Evolutionary conservation across 2,797 vertebrate species (phyloP).

Genomic region (Lepidocolaptes lacrymiger): DNA sequence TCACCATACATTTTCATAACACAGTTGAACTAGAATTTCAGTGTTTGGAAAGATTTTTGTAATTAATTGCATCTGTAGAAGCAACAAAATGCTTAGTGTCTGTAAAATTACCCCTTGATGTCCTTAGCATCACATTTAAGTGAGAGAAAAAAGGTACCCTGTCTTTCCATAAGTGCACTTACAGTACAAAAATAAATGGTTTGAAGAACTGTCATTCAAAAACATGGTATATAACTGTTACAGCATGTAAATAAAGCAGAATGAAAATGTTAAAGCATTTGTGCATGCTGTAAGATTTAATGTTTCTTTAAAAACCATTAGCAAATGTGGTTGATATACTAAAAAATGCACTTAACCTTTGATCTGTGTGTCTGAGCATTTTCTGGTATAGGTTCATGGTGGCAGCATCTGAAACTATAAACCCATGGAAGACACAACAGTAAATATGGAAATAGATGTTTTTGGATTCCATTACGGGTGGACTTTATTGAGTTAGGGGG

Average conservation of each 20-base stretch:
- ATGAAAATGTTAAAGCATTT: conserved; percentile 40
- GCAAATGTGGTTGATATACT: background rate
- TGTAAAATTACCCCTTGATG: conserved; percentile 17
- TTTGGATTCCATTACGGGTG: background rate
- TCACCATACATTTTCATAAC: conserved; percentile 5
- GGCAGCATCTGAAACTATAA: background rate
- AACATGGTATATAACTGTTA: background rate
- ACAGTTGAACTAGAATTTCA: conserved; percentile 1
- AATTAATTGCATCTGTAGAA: conserved; percentile 16
- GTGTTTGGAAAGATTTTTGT: conserved; percentile 13
- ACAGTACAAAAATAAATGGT: background rate
- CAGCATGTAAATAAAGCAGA: conserved; percentile 40
- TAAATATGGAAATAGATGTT: background rate
- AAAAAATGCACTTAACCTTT: conserved; percentile 52
- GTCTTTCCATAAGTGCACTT: background rate
- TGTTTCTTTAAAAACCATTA: conserved; percentile 33
- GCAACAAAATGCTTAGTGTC: background rate
- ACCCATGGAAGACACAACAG: background rate
- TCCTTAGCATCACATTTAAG: background rate
- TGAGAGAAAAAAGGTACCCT: background rate
- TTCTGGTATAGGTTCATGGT: background rate
- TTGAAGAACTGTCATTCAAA: background rate
- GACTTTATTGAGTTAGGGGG: background rate
- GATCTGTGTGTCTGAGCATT: background rate
- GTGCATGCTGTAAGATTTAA: background rate